Evolutionary conservation across 1,140 invertebrate genomes (phyloP).

Genomic region (Atopsyche davidsoni): DNA sequence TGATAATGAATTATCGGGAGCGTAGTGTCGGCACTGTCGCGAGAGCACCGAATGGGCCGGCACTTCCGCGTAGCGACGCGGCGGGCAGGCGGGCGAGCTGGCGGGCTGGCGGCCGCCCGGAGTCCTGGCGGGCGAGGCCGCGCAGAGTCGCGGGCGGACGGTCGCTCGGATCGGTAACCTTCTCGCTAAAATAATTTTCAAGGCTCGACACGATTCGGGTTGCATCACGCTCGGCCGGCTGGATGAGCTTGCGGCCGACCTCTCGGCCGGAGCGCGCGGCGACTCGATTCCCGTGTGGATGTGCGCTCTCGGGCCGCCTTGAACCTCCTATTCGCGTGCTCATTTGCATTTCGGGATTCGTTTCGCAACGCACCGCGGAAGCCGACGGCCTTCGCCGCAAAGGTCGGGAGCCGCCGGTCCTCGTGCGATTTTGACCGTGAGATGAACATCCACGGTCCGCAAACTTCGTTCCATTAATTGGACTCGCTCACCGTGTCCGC

Average conservation of each 20-base stretch:
- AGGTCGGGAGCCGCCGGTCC: not conserved
- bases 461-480: too few relatives aligned
- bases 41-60: not conserved
- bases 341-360: too few relatives aligned
- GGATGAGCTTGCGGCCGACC: too few relatives aligned
- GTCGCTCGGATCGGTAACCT: conserved; percentile 23
- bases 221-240: conserved; percentile 22
- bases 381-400: not conserved
- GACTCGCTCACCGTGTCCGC: too few relatives aligned
- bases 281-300: conserved; percentile 11
- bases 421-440: too few relatives aligned
- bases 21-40: conserved; percentile 1
- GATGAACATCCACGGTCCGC: too few relatives aligned
- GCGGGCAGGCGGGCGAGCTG: not conserved
- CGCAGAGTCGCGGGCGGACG: not conserved
- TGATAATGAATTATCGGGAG: too few relatives aligned
- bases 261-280: not conserved
- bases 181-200: conserved; percentile 30
- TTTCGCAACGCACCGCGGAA: not conserved
- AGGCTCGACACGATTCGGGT: conserved; percentile 28
- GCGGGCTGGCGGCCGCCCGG: not conserved
- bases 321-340: too few relatives aligned
- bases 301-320: conserved; percentile 13
- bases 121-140: not conserved
- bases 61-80: not conserved